phyloP scores from a whole-genome alignment of 2,888 invertebrate species.

The Calephelis perditalis region DNA sequence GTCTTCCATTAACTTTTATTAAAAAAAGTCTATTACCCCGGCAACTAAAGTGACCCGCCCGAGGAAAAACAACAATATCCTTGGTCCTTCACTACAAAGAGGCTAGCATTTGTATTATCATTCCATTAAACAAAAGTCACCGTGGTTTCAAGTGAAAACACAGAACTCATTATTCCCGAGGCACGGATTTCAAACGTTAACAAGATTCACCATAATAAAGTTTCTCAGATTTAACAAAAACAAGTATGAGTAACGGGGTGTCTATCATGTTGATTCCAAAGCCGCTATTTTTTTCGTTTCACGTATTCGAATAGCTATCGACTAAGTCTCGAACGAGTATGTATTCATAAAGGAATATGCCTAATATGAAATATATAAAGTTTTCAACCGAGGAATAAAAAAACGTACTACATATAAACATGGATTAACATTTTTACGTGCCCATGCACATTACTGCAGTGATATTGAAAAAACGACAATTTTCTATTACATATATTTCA shows the following conservation, averaged over 20 bases:
- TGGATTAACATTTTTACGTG: too few relatives aligned
- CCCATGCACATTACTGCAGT: too few relatives aligned
- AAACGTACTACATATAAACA: too few relatives aligned
- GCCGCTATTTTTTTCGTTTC: too few relatives aligned
- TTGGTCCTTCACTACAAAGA: conserved; percentile 69
- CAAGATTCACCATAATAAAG: conserved; percentile 74
- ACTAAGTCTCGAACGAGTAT: too few relatives aligned
- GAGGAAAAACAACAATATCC: conserved; percentile 71
- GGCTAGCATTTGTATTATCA: conserved; percentile 74
- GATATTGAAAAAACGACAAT: too few relatives aligned
- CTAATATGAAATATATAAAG: too few relatives aligned
- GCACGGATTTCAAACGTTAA: conserved; percentile 75
- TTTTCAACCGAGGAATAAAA: too few relatives aligned
- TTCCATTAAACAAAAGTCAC: conserved; percentile 78
- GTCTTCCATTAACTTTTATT: conserved; percentile 6
- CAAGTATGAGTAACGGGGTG: conserved; percentile 47
- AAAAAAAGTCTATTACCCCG: not conserved
- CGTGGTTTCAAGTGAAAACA: conserved; percentile 75
- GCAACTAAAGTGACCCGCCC: conserved; percentile 12
- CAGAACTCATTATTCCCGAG: conserved; percentile 73
- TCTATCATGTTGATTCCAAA: too few relatives aligned
- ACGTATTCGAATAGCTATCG: too few relatives aligned
- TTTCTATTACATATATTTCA: too few relatives aligned
- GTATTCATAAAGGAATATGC: too few relatives aligned
- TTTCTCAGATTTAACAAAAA: conserved; percentile 75